A percentile compares a stretch with the other conserved stretches of the same genome.
phyloP scores from a whole-genome alignment of 2,888 invertebrate species.

The Eueremaeus valkanovi region DNA sequence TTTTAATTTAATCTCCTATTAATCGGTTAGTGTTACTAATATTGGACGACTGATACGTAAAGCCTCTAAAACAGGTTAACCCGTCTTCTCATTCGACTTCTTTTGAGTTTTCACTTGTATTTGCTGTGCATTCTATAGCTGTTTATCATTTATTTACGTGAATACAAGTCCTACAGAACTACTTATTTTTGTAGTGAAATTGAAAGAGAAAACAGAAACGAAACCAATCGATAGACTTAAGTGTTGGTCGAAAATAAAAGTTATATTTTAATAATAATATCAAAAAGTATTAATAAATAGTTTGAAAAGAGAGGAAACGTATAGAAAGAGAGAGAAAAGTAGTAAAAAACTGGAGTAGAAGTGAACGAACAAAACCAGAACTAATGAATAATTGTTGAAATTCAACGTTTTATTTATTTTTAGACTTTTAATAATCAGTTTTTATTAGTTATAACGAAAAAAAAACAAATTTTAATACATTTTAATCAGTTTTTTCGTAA shows the following conservation, averaged over 20 bases:
- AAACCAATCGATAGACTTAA: too few species aligned
- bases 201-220: too few species aligned
- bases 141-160: too few species aligned
- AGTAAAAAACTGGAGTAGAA: background rate
- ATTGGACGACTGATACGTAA: background rate
- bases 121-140: too few species aligned
- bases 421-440: constrained; percentile 4
- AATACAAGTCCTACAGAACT: too few species aligned
- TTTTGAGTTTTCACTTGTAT: too few species aligned
- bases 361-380: constrained; percentile 10
- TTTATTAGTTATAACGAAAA: background rate
- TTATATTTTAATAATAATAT: too few species aligned
- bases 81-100: too few species aligned
- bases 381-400: constrained; percentile 3
- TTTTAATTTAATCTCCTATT: background rate
- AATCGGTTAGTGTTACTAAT: background rate
- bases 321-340: background rate
- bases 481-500: background rate
- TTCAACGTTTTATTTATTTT: background rate
- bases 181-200: too few species aligned
- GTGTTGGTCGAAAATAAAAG: too few species aligned
- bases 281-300: background rate
- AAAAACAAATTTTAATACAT: background rate
- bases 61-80: too few species aligned
- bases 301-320: background rate